A percentile compares a stretch with the other conserved stretches of the same genome.
phyloP scores from a whole-genome alignment of 2,888 invertebrate species.

The Crioceris asparagi region DNA sequence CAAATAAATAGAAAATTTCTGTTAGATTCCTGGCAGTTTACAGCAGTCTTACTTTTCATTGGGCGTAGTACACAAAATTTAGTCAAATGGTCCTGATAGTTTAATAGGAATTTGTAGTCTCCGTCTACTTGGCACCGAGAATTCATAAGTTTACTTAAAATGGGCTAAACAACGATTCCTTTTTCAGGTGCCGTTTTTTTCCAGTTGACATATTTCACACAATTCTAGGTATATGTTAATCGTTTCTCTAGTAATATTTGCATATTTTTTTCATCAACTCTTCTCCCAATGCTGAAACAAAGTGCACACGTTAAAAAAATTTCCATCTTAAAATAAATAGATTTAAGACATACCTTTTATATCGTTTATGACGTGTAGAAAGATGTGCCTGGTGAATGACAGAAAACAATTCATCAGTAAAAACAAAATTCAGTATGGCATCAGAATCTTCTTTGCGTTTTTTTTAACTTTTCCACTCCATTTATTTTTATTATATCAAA shows the following conservation, averaged over 20 bases:
- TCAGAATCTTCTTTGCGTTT: conserved; percentile 4
- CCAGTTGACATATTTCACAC: neutral
- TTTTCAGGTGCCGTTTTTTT: too few relatives aligned
- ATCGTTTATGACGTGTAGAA: neutral
- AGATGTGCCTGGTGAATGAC: conserved; percentile 2
- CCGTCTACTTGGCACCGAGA: too few relatives aligned
- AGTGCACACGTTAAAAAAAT: conserved; percentile 1
- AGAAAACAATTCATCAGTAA: too few relatives aligned
- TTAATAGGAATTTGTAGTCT: conserved; percentile 28
- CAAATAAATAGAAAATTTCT: neutral
- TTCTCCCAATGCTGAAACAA: too few relatives aligned
- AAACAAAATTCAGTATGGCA: conserved; percentile 2
- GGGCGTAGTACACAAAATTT: neutral
- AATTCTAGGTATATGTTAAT: conserved; percentile 1
- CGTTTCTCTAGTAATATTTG: conserved; percentile 2
- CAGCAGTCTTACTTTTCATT: conserved; percentile 3
- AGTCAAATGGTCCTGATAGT: conserved; percentile 28
- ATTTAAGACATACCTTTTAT: neutral
- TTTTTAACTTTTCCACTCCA: conserved; percentile 1
- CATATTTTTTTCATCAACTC: conserved; percentile 4
- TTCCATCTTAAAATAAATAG: neutral
- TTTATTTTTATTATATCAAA: conserved; percentile 5
- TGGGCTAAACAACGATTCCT: too few relatives aligned
- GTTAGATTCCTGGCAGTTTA: neutral
- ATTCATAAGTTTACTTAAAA: too few relatives aligned